A percentile compares a stretch with the other conserved stretches of the same genome.
These are phyloP conservation scores for Sericinus montela DNA, from an alignment of 2,888 invertebrate genomes.

Conservation along the genomic window DNA sequence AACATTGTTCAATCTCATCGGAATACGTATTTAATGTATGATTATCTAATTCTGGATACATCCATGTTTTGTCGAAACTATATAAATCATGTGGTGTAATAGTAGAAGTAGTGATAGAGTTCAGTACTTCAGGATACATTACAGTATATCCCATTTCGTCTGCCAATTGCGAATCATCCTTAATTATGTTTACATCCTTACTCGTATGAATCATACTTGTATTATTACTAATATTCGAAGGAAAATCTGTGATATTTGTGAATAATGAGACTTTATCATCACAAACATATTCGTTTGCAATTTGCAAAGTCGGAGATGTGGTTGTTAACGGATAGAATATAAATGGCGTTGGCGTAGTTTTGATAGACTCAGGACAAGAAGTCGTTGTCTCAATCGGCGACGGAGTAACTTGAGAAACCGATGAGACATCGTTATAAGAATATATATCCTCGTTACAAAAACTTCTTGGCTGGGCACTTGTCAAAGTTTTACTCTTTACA, in stretches of 20 bases:
- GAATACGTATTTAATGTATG: slow-evolving; percentile 18
- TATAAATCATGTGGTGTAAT: not conserved
- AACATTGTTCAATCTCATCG: slow-evolving; percentile 31
- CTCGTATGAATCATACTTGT: not conserved
- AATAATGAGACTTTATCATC: not conserved
- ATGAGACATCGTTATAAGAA: not conserved
- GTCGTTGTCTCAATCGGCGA: not conserved
- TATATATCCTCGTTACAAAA: not conserved
- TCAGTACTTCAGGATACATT: slow-evolving; percentile 9
- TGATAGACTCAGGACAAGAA: not conserved
- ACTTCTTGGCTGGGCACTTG: not conserved
- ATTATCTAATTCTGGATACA: slow-evolving; percentile 15
- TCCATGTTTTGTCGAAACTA: slow-evolving; percentile 5
- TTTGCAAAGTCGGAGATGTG: not conserved
- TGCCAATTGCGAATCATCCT: not conserved
- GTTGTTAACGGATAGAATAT: slow-evolving; percentile 5
- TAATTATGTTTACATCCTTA: not conserved
- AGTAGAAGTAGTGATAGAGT: slow-evolving; percentile 13
- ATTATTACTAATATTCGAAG: not conserved
- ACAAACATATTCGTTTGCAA: not conserved
- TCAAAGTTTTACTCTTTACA: not conserved
- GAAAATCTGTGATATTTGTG: not conserved
- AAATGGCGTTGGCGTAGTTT: not conserved
- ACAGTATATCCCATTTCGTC: slow-evolving; percentile 18
- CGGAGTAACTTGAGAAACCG: not conserved